Conservation (phyloP, 2,888 invertebrate species). For the Conomelus anceps region DNA sequence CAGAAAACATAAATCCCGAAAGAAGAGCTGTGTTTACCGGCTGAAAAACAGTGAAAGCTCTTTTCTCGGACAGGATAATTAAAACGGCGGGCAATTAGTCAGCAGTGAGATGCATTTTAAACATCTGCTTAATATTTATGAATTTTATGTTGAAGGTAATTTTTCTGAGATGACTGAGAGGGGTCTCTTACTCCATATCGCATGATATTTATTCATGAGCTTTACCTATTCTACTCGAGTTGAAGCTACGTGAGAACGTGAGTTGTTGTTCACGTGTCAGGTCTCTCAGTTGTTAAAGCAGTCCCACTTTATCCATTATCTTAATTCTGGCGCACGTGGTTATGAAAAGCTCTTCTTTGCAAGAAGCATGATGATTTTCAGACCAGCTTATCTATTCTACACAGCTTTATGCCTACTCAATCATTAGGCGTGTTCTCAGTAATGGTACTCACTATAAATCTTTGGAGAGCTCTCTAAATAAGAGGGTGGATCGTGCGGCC, state of each 20-base stretch:
- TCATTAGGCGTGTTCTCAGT: background rate
- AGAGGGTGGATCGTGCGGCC: too few relatives aligned
- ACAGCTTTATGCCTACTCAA: background rate
- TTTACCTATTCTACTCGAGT: background rate
- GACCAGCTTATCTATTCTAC: background rate
- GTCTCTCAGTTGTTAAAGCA: too few relatives aligned
- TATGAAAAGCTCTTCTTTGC: background rate
- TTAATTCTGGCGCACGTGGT: background rate
- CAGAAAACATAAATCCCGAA: background rate
- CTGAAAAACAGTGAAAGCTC: background rate
- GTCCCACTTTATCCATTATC: background rate
- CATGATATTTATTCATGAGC: background rate
- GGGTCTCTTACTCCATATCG: background rate
- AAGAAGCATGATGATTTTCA: background rate
- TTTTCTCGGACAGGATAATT: background rate
- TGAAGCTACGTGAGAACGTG: too few relatives aligned
- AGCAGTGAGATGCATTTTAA: background rate
- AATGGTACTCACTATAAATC: too few relatives aligned
- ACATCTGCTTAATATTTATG: background rate
- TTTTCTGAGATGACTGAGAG: background rate
- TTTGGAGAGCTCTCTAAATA: too few relatives aligned
- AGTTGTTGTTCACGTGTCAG: background rate
- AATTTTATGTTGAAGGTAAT: background rate
- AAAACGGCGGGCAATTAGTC: background rate
- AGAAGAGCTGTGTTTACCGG: background rate